Conservation (phyloP, 2,113 vertebrate species). For the Suncus etruscus region DNA sequence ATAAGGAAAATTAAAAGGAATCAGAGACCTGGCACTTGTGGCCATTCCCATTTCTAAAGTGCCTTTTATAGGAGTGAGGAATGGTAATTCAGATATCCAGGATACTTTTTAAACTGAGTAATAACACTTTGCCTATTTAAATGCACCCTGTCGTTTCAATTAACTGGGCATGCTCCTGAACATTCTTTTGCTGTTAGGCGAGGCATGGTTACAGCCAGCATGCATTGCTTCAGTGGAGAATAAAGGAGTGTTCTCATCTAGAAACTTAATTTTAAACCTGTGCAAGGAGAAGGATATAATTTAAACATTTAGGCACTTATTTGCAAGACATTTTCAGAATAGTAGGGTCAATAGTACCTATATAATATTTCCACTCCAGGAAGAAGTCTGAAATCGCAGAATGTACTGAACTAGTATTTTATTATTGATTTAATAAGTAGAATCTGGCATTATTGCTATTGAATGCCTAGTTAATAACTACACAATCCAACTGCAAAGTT, state of each 20-base stretch:
- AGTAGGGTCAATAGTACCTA: conserved; percentile 38
- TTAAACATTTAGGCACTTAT: conserved; percentile 52
- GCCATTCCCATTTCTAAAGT: conserved; percentile 14
- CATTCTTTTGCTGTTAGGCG: conserved; percentile 55
- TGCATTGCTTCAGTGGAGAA: not conserved
- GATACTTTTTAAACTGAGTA: conserved; percentile 57
- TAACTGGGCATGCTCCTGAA: conserved; percentile 61
- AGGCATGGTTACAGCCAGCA: conserved; percentile 45
- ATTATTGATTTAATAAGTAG: conserved; percentile 63
- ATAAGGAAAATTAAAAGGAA: not conserved
- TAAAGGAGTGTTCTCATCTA: conserved; percentile 53
- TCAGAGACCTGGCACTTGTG: not conserved
- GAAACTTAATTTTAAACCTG: conserved; percentile 50
- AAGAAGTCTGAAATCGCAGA: conserved; percentile 59
- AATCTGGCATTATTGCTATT: conserved; percentile 52
- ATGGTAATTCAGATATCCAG: conserved; percentile 59
- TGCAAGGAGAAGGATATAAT: conserved; percentile 43
- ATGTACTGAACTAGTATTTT: conserved; percentile 32
- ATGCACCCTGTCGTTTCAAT: conserved; percentile 72
- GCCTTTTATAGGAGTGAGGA: conserved; percentile 27
- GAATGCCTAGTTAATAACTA: conserved; percentile 55
- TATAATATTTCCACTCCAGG: conserved; percentile 44
- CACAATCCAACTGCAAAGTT: not conserved
- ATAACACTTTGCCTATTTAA: conserved; percentile 74
- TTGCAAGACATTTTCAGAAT: conserved; percentile 65